These are phyloP conservation scores for Oxytorus armatus DNA, from an alignment of 2,888 invertebrate genomes.

Conservation along the genomic window DNA sequence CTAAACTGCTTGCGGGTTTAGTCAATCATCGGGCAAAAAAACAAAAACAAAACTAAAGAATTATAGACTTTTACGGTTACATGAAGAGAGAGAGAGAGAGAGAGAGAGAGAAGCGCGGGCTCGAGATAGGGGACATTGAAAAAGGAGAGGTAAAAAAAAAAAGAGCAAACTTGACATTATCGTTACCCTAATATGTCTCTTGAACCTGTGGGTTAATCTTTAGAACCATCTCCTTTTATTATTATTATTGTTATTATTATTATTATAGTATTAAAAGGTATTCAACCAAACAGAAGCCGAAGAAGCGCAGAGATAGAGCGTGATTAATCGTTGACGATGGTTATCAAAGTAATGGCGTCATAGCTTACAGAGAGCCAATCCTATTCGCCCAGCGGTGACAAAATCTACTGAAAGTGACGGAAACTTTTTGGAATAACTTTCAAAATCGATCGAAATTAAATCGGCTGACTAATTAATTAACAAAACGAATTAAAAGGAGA, in stretches of 20 bases:
- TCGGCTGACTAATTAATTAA: too few relatives aligned
- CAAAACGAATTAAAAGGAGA: too few relatives aligned
- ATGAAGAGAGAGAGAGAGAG: neutral
- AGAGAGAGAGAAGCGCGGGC: slow-evolving; percentile 14
- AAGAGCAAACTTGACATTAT: slow-evolving; percentile 31
- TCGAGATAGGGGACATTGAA: slow-evolving; percentile 6
- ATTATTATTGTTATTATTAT: slow-evolving; percentile 49
- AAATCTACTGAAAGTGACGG: neutral
- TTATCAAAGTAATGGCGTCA: neutral
- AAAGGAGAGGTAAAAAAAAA: neutral
- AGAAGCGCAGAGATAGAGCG: slow-evolving; percentile 25
- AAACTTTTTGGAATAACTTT: too few relatives aligned
- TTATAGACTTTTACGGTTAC: slow-evolving; percentile 44
- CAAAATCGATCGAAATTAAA: too few relatives aligned
- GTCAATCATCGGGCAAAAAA: slow-evolving; percentile 14
- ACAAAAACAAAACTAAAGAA: slow-evolving; percentile 21
- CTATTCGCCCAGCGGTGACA: neutral
- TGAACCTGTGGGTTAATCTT: slow-evolving; percentile 40
- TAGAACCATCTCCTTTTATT: slow-evolving; percentile 39
- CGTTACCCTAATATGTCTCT: slow-evolving; percentile 42
- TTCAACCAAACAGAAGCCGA: slow-evolving; percentile 20
- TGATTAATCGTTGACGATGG: slow-evolving; percentile 39
- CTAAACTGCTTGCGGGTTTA: slow-evolving; percentile 52
- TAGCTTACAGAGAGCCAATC: neutral
- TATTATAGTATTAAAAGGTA: slow-evolving; percentile 39